Percentiles rank a stretch among this genome's conserved stretches.
Conservation (phyloP, 1,140 invertebrate genomes). For the Drosophila hydei region DNA sequence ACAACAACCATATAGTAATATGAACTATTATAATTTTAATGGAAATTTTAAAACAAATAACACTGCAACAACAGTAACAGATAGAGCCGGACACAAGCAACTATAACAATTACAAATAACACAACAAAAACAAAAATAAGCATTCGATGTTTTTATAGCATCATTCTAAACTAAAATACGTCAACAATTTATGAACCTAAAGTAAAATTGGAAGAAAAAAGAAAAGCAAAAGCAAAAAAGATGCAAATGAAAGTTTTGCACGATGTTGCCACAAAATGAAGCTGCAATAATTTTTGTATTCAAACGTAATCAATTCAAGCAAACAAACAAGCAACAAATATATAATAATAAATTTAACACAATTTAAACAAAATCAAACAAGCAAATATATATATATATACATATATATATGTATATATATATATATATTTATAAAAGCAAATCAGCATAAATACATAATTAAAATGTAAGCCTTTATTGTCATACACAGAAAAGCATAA, state of each 20-base stretch:
- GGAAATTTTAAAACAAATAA: slow-evolving; percentile 72
- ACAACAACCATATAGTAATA: slow-evolving; percentile 70
- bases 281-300: slow-evolving; percentile 74
- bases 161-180: slow-evolving; percentile 18
- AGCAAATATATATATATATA: slow-evolving; percentile 17
- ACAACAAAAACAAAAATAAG: slow-evolving; percentile 30
- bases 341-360: slow-evolving; percentile 51
- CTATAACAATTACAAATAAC: slow-evolving; percentile 44
- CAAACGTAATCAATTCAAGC: slow-evolving; percentile 45
- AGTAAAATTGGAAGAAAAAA: slow-evolving; percentile 4
- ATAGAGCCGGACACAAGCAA: slow-evolving; percentile 47
- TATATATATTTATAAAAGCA: slow-evolving; percentile 5
- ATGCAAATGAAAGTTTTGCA: slow-evolving; percentile 41
- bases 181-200: slow-evolving; percentile 38
- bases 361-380: slow-evolving; percentile 54
- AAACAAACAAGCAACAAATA: slow-evolving; percentile 34
- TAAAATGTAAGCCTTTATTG: slow-evolving; percentile 59
- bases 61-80: slow-evolving; percentile 54
- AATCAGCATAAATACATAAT: slow-evolving; percentile 48
- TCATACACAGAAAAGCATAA: slow-evolving; percentile 43
- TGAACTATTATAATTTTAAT: slow-evolving; percentile 78
- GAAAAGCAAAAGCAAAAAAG: slow-evolving; percentile 19
- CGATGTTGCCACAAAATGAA: slow-evolving; percentile 44
- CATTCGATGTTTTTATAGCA: slow-evolving; percentile 39
- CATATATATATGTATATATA: slow-evolving; percentile 11